Evolutionary conservation across 1,140 invertebrate genomes (phyloP).

Genomic region (Scaptomyza hsui): DNA sequence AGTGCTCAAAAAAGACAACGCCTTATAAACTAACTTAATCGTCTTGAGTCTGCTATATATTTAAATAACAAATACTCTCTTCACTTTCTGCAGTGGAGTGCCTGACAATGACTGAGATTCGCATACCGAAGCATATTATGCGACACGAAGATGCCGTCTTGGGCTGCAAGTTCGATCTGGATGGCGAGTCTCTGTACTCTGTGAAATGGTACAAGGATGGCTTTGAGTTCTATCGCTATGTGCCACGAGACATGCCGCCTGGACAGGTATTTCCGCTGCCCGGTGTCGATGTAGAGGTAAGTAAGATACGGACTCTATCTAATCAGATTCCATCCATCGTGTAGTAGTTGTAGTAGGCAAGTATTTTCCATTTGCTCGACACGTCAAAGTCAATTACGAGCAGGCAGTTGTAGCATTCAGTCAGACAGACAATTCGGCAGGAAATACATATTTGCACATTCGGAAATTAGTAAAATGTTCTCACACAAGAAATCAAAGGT

Average conservation of each 20-base stretch:
- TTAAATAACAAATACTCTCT: slow-evolving; percentile 32
- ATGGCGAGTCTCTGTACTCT: slow-evolving; percentile 92
- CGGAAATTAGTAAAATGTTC: slow-evolving; percentile 39
- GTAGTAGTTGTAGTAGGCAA: slow-evolving; percentile 27
- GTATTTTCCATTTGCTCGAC: not conserved
- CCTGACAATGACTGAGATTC: slow-evolving; percentile 87
- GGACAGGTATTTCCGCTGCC: slow-evolving; percentile 89
- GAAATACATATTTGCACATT: slow-evolving; percentile 37
- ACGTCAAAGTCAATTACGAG: slow-evolving; percentile 15
- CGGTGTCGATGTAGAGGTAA: slow-evolving; percentile 93
- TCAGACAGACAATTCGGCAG: slow-evolving; percentile 3
- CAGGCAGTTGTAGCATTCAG: not conserved
- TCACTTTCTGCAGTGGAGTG: slow-evolving; percentile 77
- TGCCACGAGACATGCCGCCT: slow-evolving; percentile 89
- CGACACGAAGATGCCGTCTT: slow-evolving; percentile 88
- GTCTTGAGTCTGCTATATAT: not conserved
- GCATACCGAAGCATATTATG: slow-evolving; percentile 88
- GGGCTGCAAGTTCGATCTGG: slow-evolving; percentile 92
- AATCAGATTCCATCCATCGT: slow-evolving; percentile 20
- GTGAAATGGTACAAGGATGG: slow-evolving; percentile 96
- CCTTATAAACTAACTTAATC: slow-evolving; percentile 27
- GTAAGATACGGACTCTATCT: slow-evolving; percentile 83
- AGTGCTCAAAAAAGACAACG: slow-evolving; percentile 31
- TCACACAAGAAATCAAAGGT: slow-evolving; percentile 61
- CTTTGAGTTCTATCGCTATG: slow-evolving; percentile 93